Evolutionary conservation across 2,113 vertebrate genomes (phyloP).

Genomic region (Coptodon bakossiorum): DNA sequence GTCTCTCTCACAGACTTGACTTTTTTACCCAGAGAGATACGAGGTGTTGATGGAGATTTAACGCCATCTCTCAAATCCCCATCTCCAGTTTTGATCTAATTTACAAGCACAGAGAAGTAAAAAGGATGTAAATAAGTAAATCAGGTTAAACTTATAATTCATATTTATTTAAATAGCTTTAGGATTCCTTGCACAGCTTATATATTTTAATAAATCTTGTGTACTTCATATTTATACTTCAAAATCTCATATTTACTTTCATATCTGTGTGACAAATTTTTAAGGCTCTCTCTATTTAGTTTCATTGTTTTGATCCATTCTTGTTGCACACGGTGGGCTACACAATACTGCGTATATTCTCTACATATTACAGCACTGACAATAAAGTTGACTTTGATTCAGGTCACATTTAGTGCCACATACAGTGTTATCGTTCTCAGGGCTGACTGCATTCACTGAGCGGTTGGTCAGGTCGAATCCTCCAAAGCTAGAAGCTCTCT

Average conservation of each 20-base stretch:
- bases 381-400: neutral
- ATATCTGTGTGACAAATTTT: neutral
- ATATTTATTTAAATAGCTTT: neutral
- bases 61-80: conserved; percentile 74
- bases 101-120: neutral
- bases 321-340: neutral
- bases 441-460: conserved; percentile 71
- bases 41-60: conserved; percentile 84
- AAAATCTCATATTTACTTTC: neutral
- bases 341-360: neutral
- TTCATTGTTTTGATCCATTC: neutral
- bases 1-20: conserved; percentile 97
- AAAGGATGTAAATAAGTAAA: neutral
- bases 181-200: neutral
- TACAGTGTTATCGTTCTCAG: conserved; percentile 44
- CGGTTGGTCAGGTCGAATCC: conserved; percentile 91
- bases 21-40: conserved; percentile 91
- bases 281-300: neutral
- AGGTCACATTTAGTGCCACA: neutral
- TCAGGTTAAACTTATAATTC: rapidly evolving
- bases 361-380: neutral
- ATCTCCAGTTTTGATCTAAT: conserved; percentile 80
- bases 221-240: neutral
- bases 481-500: conserved; percentile 97
- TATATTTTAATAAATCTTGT: neutral